Evolutionary conservation across 2,113 vertebrate species (phyloP).

Genomic region (Hippocampus mohnikei): DNA sequence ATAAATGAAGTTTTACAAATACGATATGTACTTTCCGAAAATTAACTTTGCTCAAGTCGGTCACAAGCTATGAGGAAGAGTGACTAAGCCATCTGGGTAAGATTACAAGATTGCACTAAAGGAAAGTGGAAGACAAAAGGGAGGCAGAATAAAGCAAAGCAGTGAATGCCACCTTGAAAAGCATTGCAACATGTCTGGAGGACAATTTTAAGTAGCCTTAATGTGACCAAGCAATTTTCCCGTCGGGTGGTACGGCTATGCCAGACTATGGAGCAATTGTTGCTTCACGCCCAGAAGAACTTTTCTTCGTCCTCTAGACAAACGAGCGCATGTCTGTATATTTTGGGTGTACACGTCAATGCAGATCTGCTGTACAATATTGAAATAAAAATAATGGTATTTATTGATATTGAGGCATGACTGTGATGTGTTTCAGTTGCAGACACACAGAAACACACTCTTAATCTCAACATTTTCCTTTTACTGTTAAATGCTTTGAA

Average conservation of each 20-base stretch:
- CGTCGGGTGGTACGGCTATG: conserved; percentile 13
- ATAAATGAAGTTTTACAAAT: not conserved
- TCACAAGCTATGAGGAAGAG: conserved; percentile 24
- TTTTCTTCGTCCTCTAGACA: conserved; percentile 14
- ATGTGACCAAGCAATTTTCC: conserved; percentile 29
- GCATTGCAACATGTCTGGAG: conserved; percentile 19
- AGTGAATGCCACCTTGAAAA: not conserved
- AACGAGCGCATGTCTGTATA: conserved; percentile 32
- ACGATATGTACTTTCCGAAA: conserved; percentile 14
- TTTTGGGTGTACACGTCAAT: conserved; percentile 58
- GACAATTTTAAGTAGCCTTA: conserved; percentile 59
- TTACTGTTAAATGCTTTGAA: not conserved
- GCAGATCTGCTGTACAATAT: conserved; percentile 88
- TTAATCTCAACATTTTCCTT: not conserved
- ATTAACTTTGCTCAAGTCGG: conserved; percentile 17
- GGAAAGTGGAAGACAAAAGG: not conserved
- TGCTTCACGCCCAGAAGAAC: conserved; percentile 12
- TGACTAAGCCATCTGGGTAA: conserved; percentile 36
- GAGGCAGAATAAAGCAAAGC: not conserved
- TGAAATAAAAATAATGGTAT: conserved; percentile 94
- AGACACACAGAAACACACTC: not conserved
- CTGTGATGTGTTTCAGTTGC: not conserved
- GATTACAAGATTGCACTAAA: conserved; percentile 28
- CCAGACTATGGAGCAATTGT: conserved; percentile 1
- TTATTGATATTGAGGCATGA: conserved; percentile 71